Evolutionary conservation across 2,113 vertebrate genomes (phyloP).

Genomic region (Synodontis membranacea): DNA sequence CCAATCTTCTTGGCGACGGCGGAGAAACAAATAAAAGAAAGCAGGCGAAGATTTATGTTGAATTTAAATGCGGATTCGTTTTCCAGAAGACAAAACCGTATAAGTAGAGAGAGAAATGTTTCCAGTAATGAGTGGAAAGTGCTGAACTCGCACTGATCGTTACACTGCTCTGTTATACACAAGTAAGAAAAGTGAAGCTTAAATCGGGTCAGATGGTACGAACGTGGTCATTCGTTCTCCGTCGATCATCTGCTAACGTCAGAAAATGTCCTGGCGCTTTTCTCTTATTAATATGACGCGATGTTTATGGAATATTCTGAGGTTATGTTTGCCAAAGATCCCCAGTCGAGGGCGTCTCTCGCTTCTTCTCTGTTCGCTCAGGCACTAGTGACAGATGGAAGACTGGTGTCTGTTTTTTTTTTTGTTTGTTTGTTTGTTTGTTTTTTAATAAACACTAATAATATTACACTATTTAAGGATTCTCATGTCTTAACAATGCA

Average conservation of each 20-base stretch:
- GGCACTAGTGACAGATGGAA: neutral
- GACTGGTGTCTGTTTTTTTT: neutral
- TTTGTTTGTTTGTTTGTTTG: too few relatives aligned
- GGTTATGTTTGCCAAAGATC: neutral
- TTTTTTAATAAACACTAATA: neutral
- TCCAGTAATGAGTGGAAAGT: neutral
- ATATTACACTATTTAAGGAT: neutral
- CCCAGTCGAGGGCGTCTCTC: neutral
- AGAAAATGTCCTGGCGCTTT: neutral
- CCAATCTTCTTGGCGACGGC: neutral
- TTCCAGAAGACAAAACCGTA: neutral
- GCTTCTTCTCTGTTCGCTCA: neutral
- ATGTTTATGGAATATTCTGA: neutral
- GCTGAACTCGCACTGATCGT: neutral
- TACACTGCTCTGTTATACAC: too few relatives aligned
- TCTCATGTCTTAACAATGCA: too few relatives aligned
- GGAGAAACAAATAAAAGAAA: neutral
- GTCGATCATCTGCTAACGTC: neutral
- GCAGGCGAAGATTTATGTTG: neutral
- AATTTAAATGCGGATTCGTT: neutral
- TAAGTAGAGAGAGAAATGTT: neutral
- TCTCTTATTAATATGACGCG: neutral
- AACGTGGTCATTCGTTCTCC: neutral
- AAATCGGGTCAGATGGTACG: neutral
- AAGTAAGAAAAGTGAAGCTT: too few relatives aligned